Evolutionary conservation across 2,797 vertebrate species (phyloP).

Genomic region (Chaenodraco wilsoni): DNA sequence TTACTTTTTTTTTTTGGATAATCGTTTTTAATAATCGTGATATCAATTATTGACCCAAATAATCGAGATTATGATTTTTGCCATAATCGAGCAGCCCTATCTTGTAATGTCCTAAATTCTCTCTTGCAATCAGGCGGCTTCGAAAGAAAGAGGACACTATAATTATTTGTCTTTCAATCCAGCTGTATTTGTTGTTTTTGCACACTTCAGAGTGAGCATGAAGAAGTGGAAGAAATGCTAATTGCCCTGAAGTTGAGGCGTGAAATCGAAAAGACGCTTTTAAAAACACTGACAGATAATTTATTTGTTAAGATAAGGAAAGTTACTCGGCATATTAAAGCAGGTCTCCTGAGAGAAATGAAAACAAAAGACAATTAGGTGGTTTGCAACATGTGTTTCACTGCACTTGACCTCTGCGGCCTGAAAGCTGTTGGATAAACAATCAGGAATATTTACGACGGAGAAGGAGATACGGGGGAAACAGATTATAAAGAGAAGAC

Average conservation of each 20-base stretch:
- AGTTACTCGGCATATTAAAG: constrained; percentile 57
- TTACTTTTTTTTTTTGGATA: too few species aligned
- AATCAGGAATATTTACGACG: constrained; percentile 29
- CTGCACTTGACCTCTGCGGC: constrained; percentile 55
- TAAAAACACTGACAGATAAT: constrained; percentile 67
- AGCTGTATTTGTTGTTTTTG: constrained; percentile 32
- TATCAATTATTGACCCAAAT: too few species aligned
- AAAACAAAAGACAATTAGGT: constrained; percentile 59
- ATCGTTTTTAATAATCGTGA: too few species aligned
- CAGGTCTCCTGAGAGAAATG: constrained; percentile 28
- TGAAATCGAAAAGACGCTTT: constrained; percentile 70
- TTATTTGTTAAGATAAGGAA: constrained; percentile 66
- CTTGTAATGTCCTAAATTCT: constrained; percentile 7
- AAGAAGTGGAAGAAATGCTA: constrained; percentile 63
- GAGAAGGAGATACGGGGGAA: neutral
- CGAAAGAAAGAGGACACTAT: constrained; percentile 3
- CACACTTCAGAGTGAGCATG: constrained; percentile 23
- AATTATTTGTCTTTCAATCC: constrained; percentile 21
- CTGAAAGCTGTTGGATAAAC: constrained; percentile 42
- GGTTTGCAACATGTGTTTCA: constrained; percentile 57
- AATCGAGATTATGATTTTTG: too few species aligned
- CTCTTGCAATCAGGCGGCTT: constrained; percentile 4
- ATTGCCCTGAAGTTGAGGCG: constrained; percentile 65
- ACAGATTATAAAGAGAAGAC: neutral
- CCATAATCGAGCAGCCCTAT: too few species aligned